Evolutionary conservation across 1,140 invertebrate species (phyloP).

Genomic region (Chelonus insularis): DNA sequence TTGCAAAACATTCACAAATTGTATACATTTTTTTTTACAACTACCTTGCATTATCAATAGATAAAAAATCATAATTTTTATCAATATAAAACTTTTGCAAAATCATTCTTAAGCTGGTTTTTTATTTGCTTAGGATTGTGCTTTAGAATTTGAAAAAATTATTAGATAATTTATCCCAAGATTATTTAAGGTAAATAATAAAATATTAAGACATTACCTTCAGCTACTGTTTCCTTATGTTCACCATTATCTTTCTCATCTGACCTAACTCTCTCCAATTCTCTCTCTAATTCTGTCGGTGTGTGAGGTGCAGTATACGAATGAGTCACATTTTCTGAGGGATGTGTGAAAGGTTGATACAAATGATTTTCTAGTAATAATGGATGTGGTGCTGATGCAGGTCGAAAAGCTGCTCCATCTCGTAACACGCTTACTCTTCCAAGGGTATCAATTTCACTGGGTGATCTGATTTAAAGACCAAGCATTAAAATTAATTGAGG

Average conservation of each 20-base stretch:
- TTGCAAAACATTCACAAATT: not conserved
- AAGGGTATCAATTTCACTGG: constrained; percentile 58
- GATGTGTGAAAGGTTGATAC: constrained; percentile 52
- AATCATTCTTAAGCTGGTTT: no score
- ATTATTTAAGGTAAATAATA: not conserved
- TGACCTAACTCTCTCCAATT: constrained; percentile 50
- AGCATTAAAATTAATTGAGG: constrained; percentile 11
- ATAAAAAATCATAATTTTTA: no score
- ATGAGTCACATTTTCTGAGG: constrained; percentile 47
- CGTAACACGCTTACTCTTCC: constrained; percentile 68
- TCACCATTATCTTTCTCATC: constrained; percentile 52
- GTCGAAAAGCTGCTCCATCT: constrained; percentile 64
- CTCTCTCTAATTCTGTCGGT: constrained; percentile 54
- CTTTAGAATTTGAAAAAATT: no score
- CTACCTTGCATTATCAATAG: not conserved
- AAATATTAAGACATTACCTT: constrained; percentile 42
- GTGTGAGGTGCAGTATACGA: constrained; percentile 55
- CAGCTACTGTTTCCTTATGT: constrained; percentile 53
- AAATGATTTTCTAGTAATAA: constrained; percentile 53
- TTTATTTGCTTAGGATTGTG: no score
- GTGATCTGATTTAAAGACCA: constrained; percentile 42
- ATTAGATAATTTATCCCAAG: no score
- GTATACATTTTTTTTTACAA: not conserved
- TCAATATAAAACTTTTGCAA: no score
- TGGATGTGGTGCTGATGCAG: constrained; percentile 65